A percentile compares a stretch with the other conserved stretches of the same genome.
phyloP scores from a whole-genome alignment of 2,797 vertebrate genomes.

The Threskiornis aethiopicus region DNA sequence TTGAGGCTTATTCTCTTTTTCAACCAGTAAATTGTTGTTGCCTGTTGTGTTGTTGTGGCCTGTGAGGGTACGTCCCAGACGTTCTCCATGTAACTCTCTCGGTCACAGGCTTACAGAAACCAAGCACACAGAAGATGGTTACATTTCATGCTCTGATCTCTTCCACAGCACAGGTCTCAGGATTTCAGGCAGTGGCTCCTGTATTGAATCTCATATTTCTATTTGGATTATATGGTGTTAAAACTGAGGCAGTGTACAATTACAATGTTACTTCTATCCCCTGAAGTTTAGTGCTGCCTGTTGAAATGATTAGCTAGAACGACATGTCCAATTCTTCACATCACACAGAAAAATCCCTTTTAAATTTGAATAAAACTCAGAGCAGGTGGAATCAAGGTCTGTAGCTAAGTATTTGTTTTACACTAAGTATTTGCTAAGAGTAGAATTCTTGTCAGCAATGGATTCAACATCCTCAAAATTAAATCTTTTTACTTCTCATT shows the following conservation, averaged over 20 bases:
- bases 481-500: not conserved
- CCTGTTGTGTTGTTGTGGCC: no score
- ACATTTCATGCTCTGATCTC: not conserved
- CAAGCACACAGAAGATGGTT: not conserved
- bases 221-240: not conserved
- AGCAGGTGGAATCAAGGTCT: not conserved
- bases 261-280: not conserved
- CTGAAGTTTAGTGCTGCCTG: not conserved
- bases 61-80: not conserved
- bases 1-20: not conserved
- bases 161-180: not conserved
- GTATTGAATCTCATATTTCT: not conserved
- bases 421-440: not conserved
- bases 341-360: not conserved
- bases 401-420: not conserved
- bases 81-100: not conserved
- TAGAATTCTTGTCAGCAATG: not conserved
- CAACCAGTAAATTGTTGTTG: not conserved
- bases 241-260: not conserved
- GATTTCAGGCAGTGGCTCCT: not conserved
- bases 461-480: not conserved
- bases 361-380: not conserved
- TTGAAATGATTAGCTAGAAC: not conserved
- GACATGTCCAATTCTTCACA: not conserved
- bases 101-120: not conserved